Evolutionary conservation across 2,888 invertebrate species (phyloP).

Genomic region (Tiphia femorata): DNA sequence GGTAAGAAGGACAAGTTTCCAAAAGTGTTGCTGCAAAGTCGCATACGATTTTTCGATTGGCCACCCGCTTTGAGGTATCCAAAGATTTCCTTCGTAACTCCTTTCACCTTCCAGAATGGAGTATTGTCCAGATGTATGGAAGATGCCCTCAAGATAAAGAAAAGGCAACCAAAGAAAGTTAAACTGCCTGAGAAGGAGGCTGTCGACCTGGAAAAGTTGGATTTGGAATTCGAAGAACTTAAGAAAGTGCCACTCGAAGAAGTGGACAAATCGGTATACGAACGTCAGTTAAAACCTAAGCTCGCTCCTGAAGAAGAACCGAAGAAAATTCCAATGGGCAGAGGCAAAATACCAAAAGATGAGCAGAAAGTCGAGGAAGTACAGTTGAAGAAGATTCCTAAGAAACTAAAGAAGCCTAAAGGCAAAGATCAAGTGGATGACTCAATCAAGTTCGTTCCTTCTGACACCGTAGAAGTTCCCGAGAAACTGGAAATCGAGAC

Average conservation of each 20-base stretch:
- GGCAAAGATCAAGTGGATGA: not conserved
- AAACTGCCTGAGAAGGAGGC: slow-evolving; percentile 65
- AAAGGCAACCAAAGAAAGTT: slow-evolving; percentile 66
- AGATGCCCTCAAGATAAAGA: slow-evolving; percentile 69
- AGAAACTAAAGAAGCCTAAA: slow-evolving; percentile 51
- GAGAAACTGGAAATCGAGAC: slow-evolving; percentile 44
- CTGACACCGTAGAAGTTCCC: slow-evolving; percentile 43
- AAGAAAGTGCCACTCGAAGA: slow-evolving; percentile 66
- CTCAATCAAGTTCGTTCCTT: not conserved
- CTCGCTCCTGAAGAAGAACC: slow-evolving; percentile 69
- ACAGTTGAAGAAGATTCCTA: slow-evolving; percentile 71
- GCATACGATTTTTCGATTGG: slow-evolving; percentile 65
- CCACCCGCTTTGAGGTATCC: slow-evolving; percentile 68
- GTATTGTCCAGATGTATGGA: slow-evolving; percentile 70
- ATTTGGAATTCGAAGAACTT: slow-evolving; percentile 66
- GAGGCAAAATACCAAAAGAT: slow-evolving; percentile 69
- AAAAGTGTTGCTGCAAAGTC: slow-evolving; percentile 69
- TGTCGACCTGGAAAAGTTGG: slow-evolving; percentile 68
- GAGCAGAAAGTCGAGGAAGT: slow-evolving; percentile 67
- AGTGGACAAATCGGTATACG: slow-evolving; percentile 57
- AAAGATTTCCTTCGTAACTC: slow-evolving; percentile 63
- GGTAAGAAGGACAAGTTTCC: slow-evolving; percentile 62
- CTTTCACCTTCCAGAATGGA: slow-evolving; percentile 68
- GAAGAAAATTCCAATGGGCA: slow-evolving; percentile 67
- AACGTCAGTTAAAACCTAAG: slow-evolving; percentile 66